A percentile compares a stretch with the other conserved stretches of the same genome.
Evolutionary conservation across 92 coral and sea anemone genomes (phyloP).

Genomic region (Actinostola sp.): DNA sequence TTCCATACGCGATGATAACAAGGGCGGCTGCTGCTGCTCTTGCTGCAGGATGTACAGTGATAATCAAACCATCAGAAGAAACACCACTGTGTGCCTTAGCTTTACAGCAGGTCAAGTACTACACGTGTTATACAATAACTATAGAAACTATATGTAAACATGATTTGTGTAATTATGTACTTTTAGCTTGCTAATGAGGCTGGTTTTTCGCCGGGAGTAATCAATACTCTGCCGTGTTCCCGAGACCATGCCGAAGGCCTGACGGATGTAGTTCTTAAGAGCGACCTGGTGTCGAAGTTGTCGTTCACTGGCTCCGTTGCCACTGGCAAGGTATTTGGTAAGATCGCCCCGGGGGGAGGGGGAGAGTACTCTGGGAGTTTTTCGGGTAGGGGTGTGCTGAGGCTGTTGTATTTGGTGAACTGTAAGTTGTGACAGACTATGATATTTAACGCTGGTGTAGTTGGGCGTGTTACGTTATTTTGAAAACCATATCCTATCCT

Average conservation of each 20-base stretch:
- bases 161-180: too few species aligned
- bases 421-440: too few species aligned
- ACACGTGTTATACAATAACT: too few species aligned
- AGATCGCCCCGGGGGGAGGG: not conserved
- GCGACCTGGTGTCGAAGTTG: constrained; percentile 78
- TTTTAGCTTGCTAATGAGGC: constrained; percentile 95
- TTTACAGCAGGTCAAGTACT: constrained; percentile 87
- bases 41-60: constrained; percentile 92
- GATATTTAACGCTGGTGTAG: too few species aligned
- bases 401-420: not conserved
- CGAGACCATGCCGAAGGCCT: constrained; percentile 70
- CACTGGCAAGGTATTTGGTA: constrained; percentile 76
- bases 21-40: constrained; percentile 89
- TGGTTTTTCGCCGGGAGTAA: constrained; percentile 89
- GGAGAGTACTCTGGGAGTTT: not conserved
- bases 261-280: constrained; percentile 77
- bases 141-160: too few species aligned
- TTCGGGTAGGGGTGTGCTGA: not conserved
- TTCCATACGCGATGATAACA: constrained; percentile 86
- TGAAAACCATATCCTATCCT: too few species aligned
- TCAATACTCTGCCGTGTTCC: constrained; percentile 82
- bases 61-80: constrained; percentile 90
- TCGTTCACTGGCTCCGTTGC: constrained; percentile 89
- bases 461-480: too few species aligned
- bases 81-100: constrained; percentile 94